A percentile compares a stretch with the other conserved stretches of the same genome.
Evolutionary conservation across 2,113 vertebrate species (phyloP).

Genomic region (Gallinago media): DNA sequence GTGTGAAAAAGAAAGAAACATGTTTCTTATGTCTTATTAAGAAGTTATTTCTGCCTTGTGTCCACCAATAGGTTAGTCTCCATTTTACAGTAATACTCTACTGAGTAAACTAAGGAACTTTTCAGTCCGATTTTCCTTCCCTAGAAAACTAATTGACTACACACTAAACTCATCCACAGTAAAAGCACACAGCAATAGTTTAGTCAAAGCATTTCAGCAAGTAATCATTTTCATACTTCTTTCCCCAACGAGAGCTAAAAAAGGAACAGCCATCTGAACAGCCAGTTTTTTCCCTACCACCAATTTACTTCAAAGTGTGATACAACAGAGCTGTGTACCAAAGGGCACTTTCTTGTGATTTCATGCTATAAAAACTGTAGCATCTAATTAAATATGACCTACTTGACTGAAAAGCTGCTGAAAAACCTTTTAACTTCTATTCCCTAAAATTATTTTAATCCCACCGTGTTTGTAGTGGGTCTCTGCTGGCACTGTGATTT

Average conservation of each 20-base stretch:
- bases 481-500: background rate
- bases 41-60: background rate
- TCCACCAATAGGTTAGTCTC: background rate
- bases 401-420: constrained; percentile 10
- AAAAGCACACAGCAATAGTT: background rate
- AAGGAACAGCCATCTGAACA: constrained; percentile 41
- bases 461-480: background rate
- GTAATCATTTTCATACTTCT: constrained; percentile 29
- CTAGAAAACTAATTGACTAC: background rate
- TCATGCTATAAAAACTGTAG: constrained; percentile 38
- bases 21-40: background rate
- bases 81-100: background rate
- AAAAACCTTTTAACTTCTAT: background rate
- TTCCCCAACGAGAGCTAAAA: constrained; percentile 30
- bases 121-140: background rate
- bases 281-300: constrained; percentile 8
- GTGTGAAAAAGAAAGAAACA: background rate
- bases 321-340: background rate
- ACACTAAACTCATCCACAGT: background rate
- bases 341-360: constrained; percentile 41
- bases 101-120: background rate
- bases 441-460: background rate
- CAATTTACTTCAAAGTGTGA: constrained; percentile 37
- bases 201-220: constrained; percentile 1
- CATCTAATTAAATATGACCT: constrained; percentile 56